These are phyloP conservation scores for Xanthia icteritia DNA, from an alignment of 2,888 invertebrate species.

Conservation along the genomic window DNA sequence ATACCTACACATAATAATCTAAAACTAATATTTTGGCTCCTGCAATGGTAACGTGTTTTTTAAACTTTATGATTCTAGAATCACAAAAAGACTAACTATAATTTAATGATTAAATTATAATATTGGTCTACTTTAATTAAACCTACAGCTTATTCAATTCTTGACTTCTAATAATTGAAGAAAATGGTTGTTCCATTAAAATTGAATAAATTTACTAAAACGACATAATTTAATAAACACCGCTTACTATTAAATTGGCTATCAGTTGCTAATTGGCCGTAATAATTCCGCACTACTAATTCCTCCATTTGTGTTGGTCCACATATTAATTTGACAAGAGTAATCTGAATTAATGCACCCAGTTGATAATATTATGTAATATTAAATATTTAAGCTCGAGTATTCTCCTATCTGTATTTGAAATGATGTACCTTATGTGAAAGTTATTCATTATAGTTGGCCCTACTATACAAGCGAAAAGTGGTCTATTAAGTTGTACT, in stretches of 20 bases:
- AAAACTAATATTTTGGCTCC: too few relatives aligned
- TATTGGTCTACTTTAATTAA: background rate
- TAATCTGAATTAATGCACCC: slow-evolving; percentile 22
- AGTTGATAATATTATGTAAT: slow-evolving; percentile 16
- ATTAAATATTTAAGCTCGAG: background rate
- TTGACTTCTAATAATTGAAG: background rate
- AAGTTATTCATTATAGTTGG: background rate
- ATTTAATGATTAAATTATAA: too few relatives aligned
- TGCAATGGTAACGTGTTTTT: too few relatives aligned
- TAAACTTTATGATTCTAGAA: too few relatives aligned
- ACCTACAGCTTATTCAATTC: background rate
- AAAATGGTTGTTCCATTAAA: background rate
- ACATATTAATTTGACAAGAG: slow-evolving; percentile 21
- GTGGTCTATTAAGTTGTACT: background rate
- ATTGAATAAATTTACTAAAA: too few relatives aligned
- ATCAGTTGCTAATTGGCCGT: slow-evolving; percentile 33
- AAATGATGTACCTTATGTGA: background rate
- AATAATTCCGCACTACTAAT: slow-evolving; percentile 24
- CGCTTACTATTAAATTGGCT: slow-evolving; percentile 13
- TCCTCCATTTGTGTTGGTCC: slow-evolving; percentile 17
- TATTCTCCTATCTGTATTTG: background rate
- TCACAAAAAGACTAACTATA: too few relatives aligned
- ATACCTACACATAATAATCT: background rate
- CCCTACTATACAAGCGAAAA: background rate
- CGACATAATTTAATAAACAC: slow-evolving; percentile 19